Conservation (phyloP, 92 coral and sea anemone species). For the Zoanthus sociatus region DNA sequence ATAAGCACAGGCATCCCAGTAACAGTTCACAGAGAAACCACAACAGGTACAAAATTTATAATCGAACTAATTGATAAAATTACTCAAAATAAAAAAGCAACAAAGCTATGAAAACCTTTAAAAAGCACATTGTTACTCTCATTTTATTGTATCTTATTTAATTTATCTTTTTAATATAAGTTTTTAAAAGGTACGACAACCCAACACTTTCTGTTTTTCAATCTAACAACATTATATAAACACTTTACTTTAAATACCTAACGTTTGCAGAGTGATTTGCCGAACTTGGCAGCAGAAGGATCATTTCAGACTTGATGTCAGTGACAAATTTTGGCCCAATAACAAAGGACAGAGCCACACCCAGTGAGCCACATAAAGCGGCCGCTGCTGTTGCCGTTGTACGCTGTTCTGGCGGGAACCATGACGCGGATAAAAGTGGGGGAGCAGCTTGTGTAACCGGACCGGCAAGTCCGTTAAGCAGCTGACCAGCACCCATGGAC, state of each 20-base stretch:
- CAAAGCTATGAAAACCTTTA: too few species aligned
- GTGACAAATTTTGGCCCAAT: constrained; percentile 91
- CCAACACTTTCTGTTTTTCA: background rate
- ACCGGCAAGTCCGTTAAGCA: constrained; percentile 97
- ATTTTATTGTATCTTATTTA: too few species aligned
- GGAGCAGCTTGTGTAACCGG: constrained; percentile 99
- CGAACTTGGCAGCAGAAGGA: constrained; percentile 54
- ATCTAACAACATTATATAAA: too few species aligned
- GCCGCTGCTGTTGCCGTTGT: constrained; percentile 98
- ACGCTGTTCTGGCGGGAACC: constrained; percentile 97
- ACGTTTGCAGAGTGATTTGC: constrained; percentile 72
- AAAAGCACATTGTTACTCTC: too few species aligned
- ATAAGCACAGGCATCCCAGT: too few species aligned
- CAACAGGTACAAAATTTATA: too few species aligned
- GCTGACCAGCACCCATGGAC: constrained; percentile 96
- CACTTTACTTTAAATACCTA: constrained; percentile 35
- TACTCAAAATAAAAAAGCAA: too few species aligned
- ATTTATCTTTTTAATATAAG: too few species aligned
- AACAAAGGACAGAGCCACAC: constrained; percentile 93
- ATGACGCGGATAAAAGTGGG: constrained; percentile 91
- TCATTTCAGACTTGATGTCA: constrained; percentile 74
- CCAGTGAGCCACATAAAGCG: constrained; percentile 95
- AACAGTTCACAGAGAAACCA: too few species aligned
- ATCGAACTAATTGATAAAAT: too few species aligned
- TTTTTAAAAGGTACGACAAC: background rate